Evolutionary conservation across 2,888 invertebrate species (phyloP), one percentile per base, ranked within the genome.

Genomic region (Melanotus villosus): DNA sequence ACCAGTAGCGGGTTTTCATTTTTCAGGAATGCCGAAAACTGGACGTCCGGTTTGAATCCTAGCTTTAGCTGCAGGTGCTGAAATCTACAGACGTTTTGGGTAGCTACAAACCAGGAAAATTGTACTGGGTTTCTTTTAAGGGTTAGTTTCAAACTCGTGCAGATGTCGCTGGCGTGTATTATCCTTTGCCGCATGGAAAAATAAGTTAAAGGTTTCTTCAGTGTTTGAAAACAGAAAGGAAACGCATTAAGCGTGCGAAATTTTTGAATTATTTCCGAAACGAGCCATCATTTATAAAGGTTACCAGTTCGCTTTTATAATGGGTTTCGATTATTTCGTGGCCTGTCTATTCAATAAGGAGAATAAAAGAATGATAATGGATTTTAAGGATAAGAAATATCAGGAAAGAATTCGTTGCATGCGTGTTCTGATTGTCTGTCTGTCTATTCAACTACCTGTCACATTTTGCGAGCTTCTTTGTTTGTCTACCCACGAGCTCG

Each of bases 401-500:
- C 21, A 45, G 45, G 21, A 9, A 16, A 43, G 47, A 47, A 12
- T n/a, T 14, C n/a, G 23, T 12, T 47, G 47, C n/a, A 21, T 47
- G 47, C 47, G 47, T 47, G 47, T 47, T 12, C 12, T 47, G 47
- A 47, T 47, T 47, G 47, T 47, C 47, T 47, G 47, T 23, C 47
- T 12, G 47, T 47, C 47, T 47, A 47, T 47, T 47, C 47, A 47
- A 47, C 47, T 23, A 47, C 47, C 47, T 45, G 45, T 45, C 45
- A 45, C 21, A 47, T 6, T 19, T 21, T 23, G 23, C 23, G 43
- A 43, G 43, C 43, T 43, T 47, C 12, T 47, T 47, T 47, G 47
- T 47, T 47, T 47, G 47, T 45, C 47, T 47, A 12, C 41, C 12
- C 6, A 2, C 18, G 41, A 41, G 18, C 23, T 21, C 26, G 19